Evolutionary conservation across 2,797 vertebrate species (phyloP).

Genomic region (Propithecus deckenii): DNA sequence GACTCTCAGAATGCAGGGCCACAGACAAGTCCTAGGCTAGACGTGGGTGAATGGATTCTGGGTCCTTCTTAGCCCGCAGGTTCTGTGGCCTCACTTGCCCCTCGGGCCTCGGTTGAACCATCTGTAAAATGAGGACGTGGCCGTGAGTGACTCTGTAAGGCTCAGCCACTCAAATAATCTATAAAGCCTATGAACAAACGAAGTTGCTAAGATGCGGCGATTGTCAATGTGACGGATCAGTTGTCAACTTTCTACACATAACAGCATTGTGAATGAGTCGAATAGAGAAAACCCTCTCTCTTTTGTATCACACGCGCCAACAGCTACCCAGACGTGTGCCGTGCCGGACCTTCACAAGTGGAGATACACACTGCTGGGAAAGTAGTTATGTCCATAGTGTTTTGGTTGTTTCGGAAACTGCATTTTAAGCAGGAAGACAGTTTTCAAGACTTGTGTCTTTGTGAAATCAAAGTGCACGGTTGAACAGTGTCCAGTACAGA

Average conservation of each 20-base stretch:
- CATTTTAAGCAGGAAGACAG: not conserved
- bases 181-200: not conserved
- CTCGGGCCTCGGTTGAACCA: not conserved
- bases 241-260: not conserved
- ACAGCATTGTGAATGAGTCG: not conserved
- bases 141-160: not conserved
- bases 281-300: not conserved
- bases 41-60: not conserved
- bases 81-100: not conserved
- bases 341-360: rapidly evolving
- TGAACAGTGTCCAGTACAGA: rapidly evolving
- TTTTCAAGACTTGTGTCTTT: not conserved
- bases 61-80: not conserved
- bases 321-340: rapidly evolving
- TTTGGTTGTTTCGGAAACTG: not conserved
- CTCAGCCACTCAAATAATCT: not conserved
- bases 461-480: not conserved
- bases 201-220: no score
- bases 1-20: rapidly evolving
- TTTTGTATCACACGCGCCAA: rapidly evolving
- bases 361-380: not conserved
- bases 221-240: not conserved
- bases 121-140: not conserved
- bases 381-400: rapidly evolving
- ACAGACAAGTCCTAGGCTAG: not conserved